A percentile compares a stretch with the other conserved stretches of the same genome.
Conservation (phyloP, 2,888 invertebrate genomes). For the Leptura quadrifasciata region DNA sequence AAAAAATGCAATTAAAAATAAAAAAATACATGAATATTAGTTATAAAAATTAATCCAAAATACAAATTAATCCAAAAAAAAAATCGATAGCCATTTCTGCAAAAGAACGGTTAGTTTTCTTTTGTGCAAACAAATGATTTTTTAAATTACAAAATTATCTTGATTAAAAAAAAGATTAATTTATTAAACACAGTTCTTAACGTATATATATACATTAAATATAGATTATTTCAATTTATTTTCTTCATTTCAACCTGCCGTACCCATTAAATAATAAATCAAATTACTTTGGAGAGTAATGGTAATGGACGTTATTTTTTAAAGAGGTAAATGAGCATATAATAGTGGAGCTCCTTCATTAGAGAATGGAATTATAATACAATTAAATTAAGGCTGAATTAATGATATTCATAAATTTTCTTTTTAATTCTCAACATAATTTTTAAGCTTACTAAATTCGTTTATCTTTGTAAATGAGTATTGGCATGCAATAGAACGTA, state of each 20-base stretch:
- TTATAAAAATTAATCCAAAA: too few relatives aligned
- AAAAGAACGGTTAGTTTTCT: too few relatives aligned
- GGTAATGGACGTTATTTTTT: background rate
- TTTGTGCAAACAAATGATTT: too few relatives aligned
- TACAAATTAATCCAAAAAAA: too few relatives aligned
- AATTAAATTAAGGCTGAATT: background rate
- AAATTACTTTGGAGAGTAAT: background rate
- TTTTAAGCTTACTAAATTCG: background rate
- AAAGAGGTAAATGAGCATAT: background rate
- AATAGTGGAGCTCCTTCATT: background rate
- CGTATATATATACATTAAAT: too few relatives aligned
- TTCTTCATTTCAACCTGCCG: background rate
- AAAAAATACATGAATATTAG: too few relatives aligned
- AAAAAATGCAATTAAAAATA: too few relatives aligned
- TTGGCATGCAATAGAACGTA: background rate
- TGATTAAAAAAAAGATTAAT: too few relatives aligned
- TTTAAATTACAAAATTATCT: too few relatives aligned
- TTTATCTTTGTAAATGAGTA: background rate
- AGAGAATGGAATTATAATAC: background rate
- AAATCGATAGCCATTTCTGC: too few relatives aligned
- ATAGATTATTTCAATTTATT: background rate
- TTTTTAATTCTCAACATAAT: background rate
- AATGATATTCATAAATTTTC: background rate
- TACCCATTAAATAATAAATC: background rate
- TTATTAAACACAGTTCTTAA: too few relatives aligned